These are phyloP conservation scores for Hirtodrosophila histrioides DNA, from an alignment of 2,888 invertebrate genomes.

Conservation along the genomic window DNA sequence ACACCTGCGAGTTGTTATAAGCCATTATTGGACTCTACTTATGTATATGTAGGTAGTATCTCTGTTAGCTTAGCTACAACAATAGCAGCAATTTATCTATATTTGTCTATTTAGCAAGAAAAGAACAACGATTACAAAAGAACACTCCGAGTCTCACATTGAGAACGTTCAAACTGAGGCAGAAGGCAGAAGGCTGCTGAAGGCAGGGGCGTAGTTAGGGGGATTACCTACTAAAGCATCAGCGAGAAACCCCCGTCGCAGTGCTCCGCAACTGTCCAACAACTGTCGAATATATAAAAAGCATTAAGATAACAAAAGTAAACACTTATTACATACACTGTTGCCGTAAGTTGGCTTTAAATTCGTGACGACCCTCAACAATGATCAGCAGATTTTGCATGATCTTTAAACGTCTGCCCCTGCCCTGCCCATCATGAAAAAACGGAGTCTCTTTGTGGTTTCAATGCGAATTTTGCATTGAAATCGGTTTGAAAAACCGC, in stretches of 20 bases:
- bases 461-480: conserved; percentile 24
- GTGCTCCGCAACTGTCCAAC: background rate
- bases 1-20: conserved; percentile 63
- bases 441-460: conserved; percentile 31
- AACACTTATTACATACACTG: conserved; percentile 34
- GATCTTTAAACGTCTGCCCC: conserved; percentile 54
- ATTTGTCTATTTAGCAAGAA: conserved; percentile 51
- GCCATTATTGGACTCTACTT: conserved; percentile 7
- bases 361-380: conserved; percentile 68
- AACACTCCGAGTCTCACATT: conserved; percentile 10
- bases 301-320: conserved; percentile 57
- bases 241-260: background rate
- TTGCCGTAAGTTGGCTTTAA: conserved; percentile 4
- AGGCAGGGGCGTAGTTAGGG: conserved; percentile 13
- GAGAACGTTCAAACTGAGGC: conserved; percentile 1
- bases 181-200: too few relatives aligned
- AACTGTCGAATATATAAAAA: conserved; percentile 21
- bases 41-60: conserved; percentile 5
- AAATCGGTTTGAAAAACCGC: conserved; percentile 43
- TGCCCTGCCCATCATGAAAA: background rate
- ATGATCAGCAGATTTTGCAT: conserved; percentile 42
- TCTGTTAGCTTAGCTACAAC: conserved; percentile 41
- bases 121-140: conserved; percentile 23
- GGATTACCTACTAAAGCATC: background rate
- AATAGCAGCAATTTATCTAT: conserved; percentile 59